Conservation (phyloP, 1,140 invertebrate species). For the Drosophila truncata region DNA sequence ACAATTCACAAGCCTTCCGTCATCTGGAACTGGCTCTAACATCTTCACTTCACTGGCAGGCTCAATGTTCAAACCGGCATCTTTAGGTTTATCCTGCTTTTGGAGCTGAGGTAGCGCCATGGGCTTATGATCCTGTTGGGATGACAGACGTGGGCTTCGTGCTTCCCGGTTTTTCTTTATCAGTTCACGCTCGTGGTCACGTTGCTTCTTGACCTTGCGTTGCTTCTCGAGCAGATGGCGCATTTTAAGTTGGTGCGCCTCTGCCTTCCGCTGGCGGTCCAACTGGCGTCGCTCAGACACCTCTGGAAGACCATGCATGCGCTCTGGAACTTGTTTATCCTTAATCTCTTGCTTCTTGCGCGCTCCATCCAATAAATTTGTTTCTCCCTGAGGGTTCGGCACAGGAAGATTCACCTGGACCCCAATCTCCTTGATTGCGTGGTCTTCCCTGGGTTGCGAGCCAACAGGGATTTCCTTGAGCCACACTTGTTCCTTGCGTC, state of each 20-base stretch:
- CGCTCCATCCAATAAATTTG: not conserved
- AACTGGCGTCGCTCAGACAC: not conserved
- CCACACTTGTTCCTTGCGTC: constrained; percentile 15
- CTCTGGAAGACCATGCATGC: not conserved
- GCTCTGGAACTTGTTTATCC: not conserved
- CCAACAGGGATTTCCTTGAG: not conserved
- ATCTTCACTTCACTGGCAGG: no score
- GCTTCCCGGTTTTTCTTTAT: constrained; percentile 4
- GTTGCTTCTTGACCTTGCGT: constrained; percentile 15
- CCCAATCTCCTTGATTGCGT: not conserved
- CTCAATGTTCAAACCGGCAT: not conserved
- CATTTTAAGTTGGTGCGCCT: not conserved
- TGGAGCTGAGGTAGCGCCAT: not conserved
- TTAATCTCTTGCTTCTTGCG: not conserved
- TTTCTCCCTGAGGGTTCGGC: not conserved
- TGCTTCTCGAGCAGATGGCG: not conserved
- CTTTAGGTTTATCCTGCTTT: not conserved
- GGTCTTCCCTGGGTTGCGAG: no score
- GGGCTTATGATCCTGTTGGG: not conserved
- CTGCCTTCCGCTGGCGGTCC: constrained; percentile 1
- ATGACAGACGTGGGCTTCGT: not conserved
- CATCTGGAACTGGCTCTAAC: not conserved
- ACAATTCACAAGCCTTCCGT: not conserved
- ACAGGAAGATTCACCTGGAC: not conserved
- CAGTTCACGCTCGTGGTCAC: constrained; percentile 23